Conservation (phyloP, 2,113 vertebrate genomes). For the Cathartes aura region DNA sequence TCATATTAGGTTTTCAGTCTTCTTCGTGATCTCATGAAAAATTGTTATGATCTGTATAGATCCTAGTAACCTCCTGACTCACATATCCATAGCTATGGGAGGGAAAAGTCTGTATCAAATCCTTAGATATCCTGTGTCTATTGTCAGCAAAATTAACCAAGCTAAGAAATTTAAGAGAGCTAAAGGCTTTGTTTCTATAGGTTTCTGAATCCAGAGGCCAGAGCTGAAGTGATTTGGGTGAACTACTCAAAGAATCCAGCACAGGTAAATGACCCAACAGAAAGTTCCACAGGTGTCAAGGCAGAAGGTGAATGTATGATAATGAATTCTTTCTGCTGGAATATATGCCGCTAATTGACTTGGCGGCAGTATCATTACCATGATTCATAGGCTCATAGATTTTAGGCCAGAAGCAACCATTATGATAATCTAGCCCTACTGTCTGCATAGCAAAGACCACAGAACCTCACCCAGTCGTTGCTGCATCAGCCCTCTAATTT, state of each 20-base stretch:
- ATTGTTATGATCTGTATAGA: neutral
- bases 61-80: neutral
- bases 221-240: neutral
- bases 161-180: neutral
- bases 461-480: neutral
- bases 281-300: neutral
- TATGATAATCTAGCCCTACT: neutral
- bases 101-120: neutral
- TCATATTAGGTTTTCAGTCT: neutral
- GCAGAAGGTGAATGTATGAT: conserved; percentile 9
- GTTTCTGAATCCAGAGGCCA: neutral
- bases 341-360: neutral
- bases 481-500: neutral
- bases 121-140: neutral
- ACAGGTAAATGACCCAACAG: neutral
- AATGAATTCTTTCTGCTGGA: conserved; percentile 13
- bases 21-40: neutral
- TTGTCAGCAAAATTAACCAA: neutral
- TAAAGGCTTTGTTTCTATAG: neutral
- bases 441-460: neutral
- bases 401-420: neutral
- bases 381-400: neutral
- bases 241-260: neutral
- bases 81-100: neutral
- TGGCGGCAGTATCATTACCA: neutral